Evolutionary conservation across 2,113 vertebrate species (phyloP), one percentile per base, ranked within the genome.

Genomic region (Noctilio leporinus): DNA sequence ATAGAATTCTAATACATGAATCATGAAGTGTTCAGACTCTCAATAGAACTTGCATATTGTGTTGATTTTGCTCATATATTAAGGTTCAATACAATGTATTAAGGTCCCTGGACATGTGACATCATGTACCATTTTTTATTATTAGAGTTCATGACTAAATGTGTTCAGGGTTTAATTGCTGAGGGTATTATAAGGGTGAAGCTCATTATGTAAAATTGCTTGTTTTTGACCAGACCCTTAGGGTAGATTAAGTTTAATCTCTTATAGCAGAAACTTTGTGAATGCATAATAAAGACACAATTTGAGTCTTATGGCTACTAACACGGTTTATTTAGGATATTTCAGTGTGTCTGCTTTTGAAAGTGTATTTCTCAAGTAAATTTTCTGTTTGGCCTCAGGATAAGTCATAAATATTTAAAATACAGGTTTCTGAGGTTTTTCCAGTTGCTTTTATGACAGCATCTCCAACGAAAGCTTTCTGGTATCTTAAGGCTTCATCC

Each of bases 1-100:
- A 67, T 20, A 86, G 86, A 83, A 91, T 83, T 88, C 72, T 93
- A 85, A 86, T n/a, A 70, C 59, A 92, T 73, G 65, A 89, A 64
- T 89, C 80, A 81, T 77, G 22, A 86, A 64, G 64, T 91, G 51
- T 43, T 78, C 40, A 88, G 51, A 86, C 22, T 93, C 38, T 62
- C 38, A 45, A 45, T 22, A 69, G 73, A 78, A 95, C 88, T 95
- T 92, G 65, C 76, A 82, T 77, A 35, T 49, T 65, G 26, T 19
- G 17, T 88, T 70, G 69, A 43, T 75, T 91, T 75, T 91, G 92
- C n/a, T 88, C n/a, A 45, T 88, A 14, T 53, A 70, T 87, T 64
- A 86, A 93, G 86, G 81, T 76, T 94, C 26, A 40, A 8, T 12
- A 55, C 20, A 49, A 33, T 81, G 62, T 15, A 55, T 93, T 16